Conservation (phyloP, 2,797 vertebrate genomes). For the Lagocephalus sceleratus region DNA sequence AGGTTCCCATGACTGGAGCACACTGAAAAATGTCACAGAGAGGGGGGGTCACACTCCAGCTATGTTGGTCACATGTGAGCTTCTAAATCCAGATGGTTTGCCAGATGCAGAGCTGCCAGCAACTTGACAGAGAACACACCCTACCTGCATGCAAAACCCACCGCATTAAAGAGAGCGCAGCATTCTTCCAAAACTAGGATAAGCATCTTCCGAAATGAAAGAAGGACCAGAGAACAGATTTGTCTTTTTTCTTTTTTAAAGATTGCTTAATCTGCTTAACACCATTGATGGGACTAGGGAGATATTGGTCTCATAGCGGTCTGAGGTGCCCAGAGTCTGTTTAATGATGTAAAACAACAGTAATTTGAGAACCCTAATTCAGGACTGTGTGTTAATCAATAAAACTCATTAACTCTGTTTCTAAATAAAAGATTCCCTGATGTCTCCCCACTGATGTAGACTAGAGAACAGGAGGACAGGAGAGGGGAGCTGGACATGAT, state of each 20-base stretch:
- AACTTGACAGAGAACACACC: constrained; percentile 46
- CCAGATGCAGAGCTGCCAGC: constrained; percentile 69
- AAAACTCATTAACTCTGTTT: constrained; percentile 72
- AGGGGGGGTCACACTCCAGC: constrained; percentile 49
- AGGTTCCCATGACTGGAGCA: constrained; percentile 8
- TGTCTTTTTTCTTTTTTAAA: too few species aligned
- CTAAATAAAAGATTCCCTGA: constrained; percentile 73
- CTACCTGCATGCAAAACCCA: constrained; percentile 59
- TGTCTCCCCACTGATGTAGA: constrained; percentile 63
- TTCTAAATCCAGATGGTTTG: constrained; percentile 70
- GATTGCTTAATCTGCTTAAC: too few species aligned
- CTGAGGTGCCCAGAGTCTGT: constrained; percentile 59
- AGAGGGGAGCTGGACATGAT: constrained; percentile 47
- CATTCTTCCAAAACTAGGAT: constrained; percentile 25
- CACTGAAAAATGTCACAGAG: constrained; percentile 21
- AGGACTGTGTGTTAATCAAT: constrained; percentile 75
- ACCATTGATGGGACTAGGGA: too few species aligned
- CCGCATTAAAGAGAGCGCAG: constrained; percentile 32
- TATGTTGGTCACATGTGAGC: constrained; percentile 65
- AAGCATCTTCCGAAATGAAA: too few species aligned
- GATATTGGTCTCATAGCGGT: constrained; percentile 45
- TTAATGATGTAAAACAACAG: constrained; percentile 75
- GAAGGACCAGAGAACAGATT: too few species aligned
- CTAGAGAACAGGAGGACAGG: constrained; percentile 34
- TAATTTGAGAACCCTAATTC: constrained; percentile 67